A percentile compares a stretch with the other conserved stretches of the same genome.
Evolutionary conservation across 2,113 vertebrate species (phyloP).

Genomic region (Herpetotheres cachinnans): DNA sequence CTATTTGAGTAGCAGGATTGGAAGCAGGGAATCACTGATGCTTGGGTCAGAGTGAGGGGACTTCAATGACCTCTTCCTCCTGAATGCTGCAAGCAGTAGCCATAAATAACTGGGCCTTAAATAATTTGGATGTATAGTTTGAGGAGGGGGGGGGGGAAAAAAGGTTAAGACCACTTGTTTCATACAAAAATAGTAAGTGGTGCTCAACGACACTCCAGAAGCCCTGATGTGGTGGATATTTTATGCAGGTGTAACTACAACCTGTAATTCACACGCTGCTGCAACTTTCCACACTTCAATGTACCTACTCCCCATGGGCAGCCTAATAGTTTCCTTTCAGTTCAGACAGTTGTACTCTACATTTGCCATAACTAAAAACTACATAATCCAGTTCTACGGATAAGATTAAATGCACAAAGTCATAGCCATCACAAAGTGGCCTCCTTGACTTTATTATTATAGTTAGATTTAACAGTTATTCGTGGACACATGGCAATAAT

Average conservation of each 20-base stretch:
- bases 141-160: not conserved
- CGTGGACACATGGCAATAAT: not conserved
- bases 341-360: not conserved
- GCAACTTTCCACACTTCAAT: not conserved
- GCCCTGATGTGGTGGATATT: not conserved
- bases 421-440: not conserved
- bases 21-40: not conserved
- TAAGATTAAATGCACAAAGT: not conserved
- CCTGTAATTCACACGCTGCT: not conserved
- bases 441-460: not conserved
- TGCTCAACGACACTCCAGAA: not conserved
- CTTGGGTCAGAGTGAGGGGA: not conserved
- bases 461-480: not conserved
- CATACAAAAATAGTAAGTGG: not conserved
- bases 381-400: not conserved
- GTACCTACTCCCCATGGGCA: not conserved
- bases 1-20: not conserved
- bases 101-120: not conserved
- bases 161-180: not conserved
- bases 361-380: not conserved
- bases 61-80: not conserved
- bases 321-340: not conserved
- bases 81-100: not conserved
- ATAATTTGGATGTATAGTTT: not conserved
- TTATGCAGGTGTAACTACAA: not conserved